Base-by-base conservation (phyloP, 1,140 invertebrate genomes). In the Heterodera schachtii region DNA sequence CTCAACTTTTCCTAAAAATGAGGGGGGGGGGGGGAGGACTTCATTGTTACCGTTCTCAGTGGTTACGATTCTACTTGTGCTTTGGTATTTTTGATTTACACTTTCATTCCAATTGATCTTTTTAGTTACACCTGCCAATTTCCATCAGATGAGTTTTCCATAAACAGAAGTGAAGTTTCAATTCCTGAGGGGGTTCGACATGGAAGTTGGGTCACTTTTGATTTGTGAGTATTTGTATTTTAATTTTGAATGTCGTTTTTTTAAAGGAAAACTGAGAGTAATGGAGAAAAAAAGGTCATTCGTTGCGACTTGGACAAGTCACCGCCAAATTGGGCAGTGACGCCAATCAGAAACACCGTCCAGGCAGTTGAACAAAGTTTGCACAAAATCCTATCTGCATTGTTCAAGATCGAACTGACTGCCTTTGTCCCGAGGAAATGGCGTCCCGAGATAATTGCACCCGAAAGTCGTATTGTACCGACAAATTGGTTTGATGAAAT, bases 171-270 rank as follows among this genome's bases (percentile, higher is more conserved):
- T 11, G 19, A 8, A 4, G 43, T 11, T 1, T 46, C 41, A 3
- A 71, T 46, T 16, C 41, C 41, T 2, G 69, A 71, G 6, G 69
- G 31, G 31, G 69, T 71, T 71, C 13, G 19, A 19, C 57, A 64
- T 64, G 75, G 75, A 11, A 76, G 77, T 31, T 78, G 57, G 77
- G 52, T 78, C 9, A 78, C 43, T 21, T 78, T 78, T 13, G 66
- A 70, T n/a, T 57, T 66, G 75, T 76, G 44, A 43, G 64, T 78
- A 3, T 2, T 46, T 76, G 31, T 11, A 16, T 3, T 70, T 41
- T 31, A 11, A 41, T 4, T 71, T 41, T 46, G 9, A 13, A 41
- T 43, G 7, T 46, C 8, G 43, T 71, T 71, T 43, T 31, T 19
- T 43, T 78, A 43, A 19, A 41, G n/a, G 19, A 49, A 43, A 9